Evolutionary conservation across 2,113 vertebrate genomes (phyloP).

Genomic region (Probosciger aterrimus): DNA sequence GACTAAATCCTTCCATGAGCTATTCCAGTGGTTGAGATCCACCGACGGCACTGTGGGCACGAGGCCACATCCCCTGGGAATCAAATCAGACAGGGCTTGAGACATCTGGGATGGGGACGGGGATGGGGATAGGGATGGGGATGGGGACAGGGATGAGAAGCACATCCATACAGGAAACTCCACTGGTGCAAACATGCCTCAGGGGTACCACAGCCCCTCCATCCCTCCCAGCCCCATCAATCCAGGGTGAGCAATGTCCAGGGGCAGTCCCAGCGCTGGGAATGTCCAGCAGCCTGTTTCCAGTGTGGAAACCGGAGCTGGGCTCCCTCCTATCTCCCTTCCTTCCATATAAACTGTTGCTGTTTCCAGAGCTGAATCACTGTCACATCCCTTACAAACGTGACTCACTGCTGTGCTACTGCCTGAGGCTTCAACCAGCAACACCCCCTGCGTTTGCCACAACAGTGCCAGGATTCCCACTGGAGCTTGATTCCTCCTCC

Average conservation of each 20-base stretch:
- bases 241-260: fast-evolving
- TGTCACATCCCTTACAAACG: background rate
- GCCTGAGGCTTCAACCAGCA: background rate
- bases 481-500: background rate
- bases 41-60: background rate
- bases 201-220: background rate
- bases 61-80: background rate
- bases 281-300: background rate
- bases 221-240: background rate
- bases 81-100: background rate
- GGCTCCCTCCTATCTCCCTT: background rate
- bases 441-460: background rate
- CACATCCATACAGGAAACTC: background rate
- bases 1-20: background rate
- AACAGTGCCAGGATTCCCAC: background rate
- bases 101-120: background rate
- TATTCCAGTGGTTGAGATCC: background rate
- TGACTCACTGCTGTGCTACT: background rate
- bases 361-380: conserved; percentile 8
- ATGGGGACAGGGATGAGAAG: background rate
- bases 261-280: fast-evolving
- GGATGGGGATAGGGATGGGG: background rate
- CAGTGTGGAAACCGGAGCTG: background rate
- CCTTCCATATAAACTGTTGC: background rate
- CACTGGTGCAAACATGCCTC: background rate